These are phyloP conservation scores for Myopa tessellatipennis DNA, from an alignment of 2,888 invertebrate species.

Conservation along the genomic window DNA sequence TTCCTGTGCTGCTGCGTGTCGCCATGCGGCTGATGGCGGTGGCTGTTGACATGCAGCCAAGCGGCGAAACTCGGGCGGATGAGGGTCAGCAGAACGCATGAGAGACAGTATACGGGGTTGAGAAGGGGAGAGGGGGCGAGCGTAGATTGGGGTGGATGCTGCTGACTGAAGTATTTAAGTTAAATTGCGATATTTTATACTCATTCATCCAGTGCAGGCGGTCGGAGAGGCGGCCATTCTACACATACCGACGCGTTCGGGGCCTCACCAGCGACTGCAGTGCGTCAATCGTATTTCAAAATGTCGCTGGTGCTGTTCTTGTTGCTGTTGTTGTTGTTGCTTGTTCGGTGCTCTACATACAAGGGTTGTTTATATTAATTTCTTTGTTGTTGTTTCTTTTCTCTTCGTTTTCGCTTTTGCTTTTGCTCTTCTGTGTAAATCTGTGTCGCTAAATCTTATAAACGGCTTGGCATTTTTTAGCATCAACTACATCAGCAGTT, in stretches of 20 bases:
- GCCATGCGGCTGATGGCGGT: slow-evolving; percentile 8
- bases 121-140: not conserved
- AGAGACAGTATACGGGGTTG: not conserved
- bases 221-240: not conserved
- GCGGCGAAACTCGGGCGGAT: not conserved
- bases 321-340: slow-evolving; percentile 7
- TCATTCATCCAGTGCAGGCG: not conserved
- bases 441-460: slow-evolving; percentile 5
- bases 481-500: not conserved
- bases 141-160: not conserved
- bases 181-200: not conserved
- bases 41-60: slow-evolving; percentile 13
- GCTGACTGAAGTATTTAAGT: not conserved
- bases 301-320: not conserved
- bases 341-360: not conserved
- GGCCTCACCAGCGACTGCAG: not conserved
- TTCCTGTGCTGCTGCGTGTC: slow-evolving; percentile 5
- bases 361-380: not conserved
- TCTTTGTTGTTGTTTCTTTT: not conserved
- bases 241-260: too few species aligned
- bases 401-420: not conserved
- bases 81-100: not conserved
- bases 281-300: slow-evolving; percentile 15
- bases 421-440: slow-evolving; percentile 12
- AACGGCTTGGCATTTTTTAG: not conserved